Evolutionary conservation across 2,888 invertebrate genomes (phyloP), one percentile per base, ranked within the genome.

Genomic region (Cheiracanthium punctorium): DNA sequence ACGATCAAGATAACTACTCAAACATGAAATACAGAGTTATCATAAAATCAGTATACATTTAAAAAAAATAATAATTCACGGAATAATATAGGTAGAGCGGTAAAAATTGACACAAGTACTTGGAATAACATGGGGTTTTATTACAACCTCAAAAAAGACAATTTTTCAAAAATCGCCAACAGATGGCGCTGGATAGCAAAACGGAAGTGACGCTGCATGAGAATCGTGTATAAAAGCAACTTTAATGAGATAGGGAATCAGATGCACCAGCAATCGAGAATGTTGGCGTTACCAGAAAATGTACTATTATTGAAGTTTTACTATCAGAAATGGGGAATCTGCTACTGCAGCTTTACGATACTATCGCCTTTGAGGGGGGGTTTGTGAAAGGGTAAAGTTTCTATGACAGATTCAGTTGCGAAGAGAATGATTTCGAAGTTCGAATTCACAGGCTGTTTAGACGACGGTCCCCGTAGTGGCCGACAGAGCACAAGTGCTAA

Each of bases 341-440:
- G 17, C 52, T 52, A 52, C n/a, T 52, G 52, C 20, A 52, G 52
- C n/a, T 17, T 52, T 52, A 52, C 64, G 64, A 64, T 64, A 17
- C 20, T 64, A 64, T 64, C 64, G 64, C 64, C 64, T 24, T 64
- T n/a, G n/a, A 64, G 28, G 64, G 24, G 24, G 64, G 64, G 64
- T 24, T 24, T 64, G 8, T 28, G 28, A 64, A 64, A 17, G 20
- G 64, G 64, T 64, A 10, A 64, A 64, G 64, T 17, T 64, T 4
- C 64, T 10, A 12, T 24, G 64, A 64, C 8, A 64, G n/a, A 2
- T 64, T 8, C 28, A 64, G 64, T 28, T 64, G 64, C 24, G 64
- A 29, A 24, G 28, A 64, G 28, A 28, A 64, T 64, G 64, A n/a
- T 64, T 64, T 24, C 64, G 64, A 64, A 64, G 64, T 64, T 64